Percentiles rank a stretch among this genome's conserved stretches.
phyloP scores from a whole-genome alignment of 2,888 invertebrate species.

The Lycophotia porphyrea region DNA sequence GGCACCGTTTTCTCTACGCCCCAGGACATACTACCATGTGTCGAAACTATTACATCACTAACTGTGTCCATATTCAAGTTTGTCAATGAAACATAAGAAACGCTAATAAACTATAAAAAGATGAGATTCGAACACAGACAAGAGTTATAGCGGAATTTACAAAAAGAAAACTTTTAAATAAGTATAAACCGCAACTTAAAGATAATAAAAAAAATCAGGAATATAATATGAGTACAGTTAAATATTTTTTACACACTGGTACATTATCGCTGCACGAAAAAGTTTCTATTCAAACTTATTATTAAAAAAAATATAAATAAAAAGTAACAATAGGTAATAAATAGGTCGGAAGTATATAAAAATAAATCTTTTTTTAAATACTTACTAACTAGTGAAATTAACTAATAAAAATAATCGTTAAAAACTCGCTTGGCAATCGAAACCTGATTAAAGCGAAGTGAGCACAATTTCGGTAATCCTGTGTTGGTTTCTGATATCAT shows the following conservation, averaged over 20 bases:
- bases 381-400: slow-evolving; percentile 79
- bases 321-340: slow-evolving; percentile 84
- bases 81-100: slow-evolving; percentile 75
- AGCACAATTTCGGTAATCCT: slow-evolving; percentile 61
- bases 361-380: slow-evolving; percentile 88
- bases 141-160: slow-evolving; percentile 77
- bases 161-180: slow-evolving; percentile 77
- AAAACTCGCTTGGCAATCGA: slow-evolving; percentile 71
- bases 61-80: slow-evolving; percentile 64
- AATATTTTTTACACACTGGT: slow-evolving; percentile 75
- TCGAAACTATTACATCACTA: slow-evolving; percentile 66
- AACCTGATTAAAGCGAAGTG: slow-evolving; percentile 69
- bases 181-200: slow-evolving; percentile 89
- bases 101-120: slow-evolving; percentile 79
- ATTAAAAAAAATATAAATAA: slow-evolving; percentile 76
- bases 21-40: slow-evolving; percentile 54
- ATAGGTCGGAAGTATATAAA: slow-evolving; percentile 86
- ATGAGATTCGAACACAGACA: slow-evolving; percentile 87
- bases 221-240: slow-evolving; percentile 59
- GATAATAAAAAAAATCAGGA: slow-evolving; percentile 71
- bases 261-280: slow-evolving; percentile 71
- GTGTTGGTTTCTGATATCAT: slow-evolving; percentile 51
- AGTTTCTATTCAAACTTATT: slow-evolving; percentile 64
- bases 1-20: slow-evolving; percentile 81
- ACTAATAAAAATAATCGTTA: slow-evolving; percentile 76